These are phyloP conservation scores for Drosophila robusta DNA, from an alignment of 2,888 invertebrate genomes.

Conservation along the genomic window DNA sequence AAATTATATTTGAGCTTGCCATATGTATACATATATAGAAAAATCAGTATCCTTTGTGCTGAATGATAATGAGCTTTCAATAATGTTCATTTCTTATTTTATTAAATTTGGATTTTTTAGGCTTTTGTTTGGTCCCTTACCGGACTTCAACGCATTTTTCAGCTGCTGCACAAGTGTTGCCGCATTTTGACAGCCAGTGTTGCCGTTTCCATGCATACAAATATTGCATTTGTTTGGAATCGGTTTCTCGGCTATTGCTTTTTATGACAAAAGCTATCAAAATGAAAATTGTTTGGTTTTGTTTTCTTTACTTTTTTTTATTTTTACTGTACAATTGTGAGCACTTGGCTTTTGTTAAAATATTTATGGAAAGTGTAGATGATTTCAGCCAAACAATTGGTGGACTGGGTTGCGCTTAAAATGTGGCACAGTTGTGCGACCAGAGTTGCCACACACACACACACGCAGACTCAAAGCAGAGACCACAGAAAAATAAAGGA, in stretches of 20 bases:
- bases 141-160: background rate
- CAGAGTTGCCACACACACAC: constrained; percentile 21
- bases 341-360: constrained; percentile 51
- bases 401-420: constrained; percentile 22
- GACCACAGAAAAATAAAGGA: constrained; percentile 30
- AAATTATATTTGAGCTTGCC: too few species aligned
- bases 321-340: constrained; percentile 34
- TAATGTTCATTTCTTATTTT: too few species aligned
- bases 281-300: constrained; percentile 31
- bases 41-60: too few species aligned
- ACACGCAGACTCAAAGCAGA: background rate
- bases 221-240: constrained; percentile 29
- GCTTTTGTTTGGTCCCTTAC: too few species aligned
- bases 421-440: constrained; percentile 17
- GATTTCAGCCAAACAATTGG: constrained; percentile 59
- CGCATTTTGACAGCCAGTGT: constrained; percentile 1
- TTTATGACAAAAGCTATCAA: constrained; percentile 42
- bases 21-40: too few species aligned
- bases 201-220: constrained; percentile 25
- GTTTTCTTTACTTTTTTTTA: constrained; percentile 4
- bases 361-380: constrained; percentile 66
- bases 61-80: too few species aligned
- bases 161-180: constrained; percentile 2
- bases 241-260: constrained; percentile 39
- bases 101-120: too few species aligned